Conservation (phyloP, 2,797 vertebrate species). For the Micropoecilia bifurca region DNA sequence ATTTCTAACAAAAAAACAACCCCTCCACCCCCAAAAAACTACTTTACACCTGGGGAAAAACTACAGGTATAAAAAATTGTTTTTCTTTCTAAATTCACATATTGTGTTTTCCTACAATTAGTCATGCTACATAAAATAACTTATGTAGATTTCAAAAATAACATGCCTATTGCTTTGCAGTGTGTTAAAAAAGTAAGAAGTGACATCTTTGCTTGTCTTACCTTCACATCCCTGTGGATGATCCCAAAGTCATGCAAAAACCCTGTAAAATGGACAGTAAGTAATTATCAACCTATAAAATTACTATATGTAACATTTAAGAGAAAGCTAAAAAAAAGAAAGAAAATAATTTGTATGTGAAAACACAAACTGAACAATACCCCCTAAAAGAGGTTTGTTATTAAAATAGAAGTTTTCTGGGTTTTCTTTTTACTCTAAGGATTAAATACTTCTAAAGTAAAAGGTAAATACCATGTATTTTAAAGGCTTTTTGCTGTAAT, state of each 20-base stretch:
- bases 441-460: not conserved
- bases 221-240: constrained; percentile 95
- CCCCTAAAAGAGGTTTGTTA: not conserved
- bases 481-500: not conserved
- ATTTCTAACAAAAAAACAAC: not conserved
- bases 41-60: not conserved
- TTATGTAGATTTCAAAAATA: not conserved
- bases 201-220: constrained; percentile 50
- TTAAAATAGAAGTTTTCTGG: not conserved
- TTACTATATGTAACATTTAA: not conserved
- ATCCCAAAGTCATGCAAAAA: constrained; percentile 94
- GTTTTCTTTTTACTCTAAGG: too few relatives aligned
- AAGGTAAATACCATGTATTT: not conserved
- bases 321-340: not conserved
- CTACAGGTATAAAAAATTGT: not conserved
- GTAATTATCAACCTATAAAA: not conserved
- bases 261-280: constrained; percentile 71
- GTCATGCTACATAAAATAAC: not conserved
- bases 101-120: not conserved
- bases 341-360: not conserved
- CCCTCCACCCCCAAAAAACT: not conserved
- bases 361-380: not conserved
- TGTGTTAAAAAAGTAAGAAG: not conserved
- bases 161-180: not conserved
- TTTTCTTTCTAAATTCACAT: not conserved